These are phyloP conservation scores for Pelobates cultripes DNA, from an alignment of 2,797 vertebrate genomes.

Conservation along the genomic window DNA sequence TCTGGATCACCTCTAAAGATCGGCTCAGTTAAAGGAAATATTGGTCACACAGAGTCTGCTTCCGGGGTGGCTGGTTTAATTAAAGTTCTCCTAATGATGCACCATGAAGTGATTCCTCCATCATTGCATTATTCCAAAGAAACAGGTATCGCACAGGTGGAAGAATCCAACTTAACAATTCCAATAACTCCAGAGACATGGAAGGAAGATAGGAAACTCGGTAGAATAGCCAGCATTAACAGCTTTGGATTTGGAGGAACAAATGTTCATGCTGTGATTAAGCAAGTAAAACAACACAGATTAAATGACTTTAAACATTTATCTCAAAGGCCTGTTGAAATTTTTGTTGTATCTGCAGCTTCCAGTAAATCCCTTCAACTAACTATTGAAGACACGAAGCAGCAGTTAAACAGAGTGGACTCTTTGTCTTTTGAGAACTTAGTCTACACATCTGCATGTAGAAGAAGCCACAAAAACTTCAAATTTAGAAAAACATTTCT, in stretches of 20 bases:
- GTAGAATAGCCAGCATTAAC: constrained; percentile 82
- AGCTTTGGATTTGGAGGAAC: constrained; percentile 91
- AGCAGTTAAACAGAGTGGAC: constrained; percentile 66
- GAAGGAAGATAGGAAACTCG: constrained; percentile 66
- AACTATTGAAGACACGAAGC: constrained; percentile 69
- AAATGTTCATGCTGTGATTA: constrained; percentile 82
- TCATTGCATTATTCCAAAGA: constrained; percentile 80
- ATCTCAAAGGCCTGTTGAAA: constrained; percentile 62
- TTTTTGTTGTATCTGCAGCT: constrained; percentile 80
- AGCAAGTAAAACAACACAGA: constrained; percentile 76
- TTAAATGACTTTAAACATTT: constrained; percentile 50
- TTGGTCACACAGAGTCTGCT: constrained; percentile 87
- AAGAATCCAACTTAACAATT: constrained; percentile 74
- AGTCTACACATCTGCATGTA: constrained; percentile 82
- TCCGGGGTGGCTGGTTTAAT: constrained; percentile 85
- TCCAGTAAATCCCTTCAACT: constrained; percentile 72
- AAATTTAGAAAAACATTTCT: constrained; percentile 79
- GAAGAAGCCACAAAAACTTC: constrained; percentile 79
- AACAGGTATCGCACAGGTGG: constrained; percentile 71
- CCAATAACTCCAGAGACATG: constrained; percentile 74
- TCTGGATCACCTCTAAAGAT: constrained; percentile 67
- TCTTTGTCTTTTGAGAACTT: constrained; percentile 70
- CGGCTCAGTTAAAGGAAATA: constrained; percentile 88
- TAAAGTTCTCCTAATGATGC: constrained; percentile 91
- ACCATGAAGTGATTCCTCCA: constrained; percentile 81